These are phyloP conservation scores for Lagodon rhomboides DNA, from an alignment of 2,797 vertebrate genomes.

Conservation along the genomic window DNA sequence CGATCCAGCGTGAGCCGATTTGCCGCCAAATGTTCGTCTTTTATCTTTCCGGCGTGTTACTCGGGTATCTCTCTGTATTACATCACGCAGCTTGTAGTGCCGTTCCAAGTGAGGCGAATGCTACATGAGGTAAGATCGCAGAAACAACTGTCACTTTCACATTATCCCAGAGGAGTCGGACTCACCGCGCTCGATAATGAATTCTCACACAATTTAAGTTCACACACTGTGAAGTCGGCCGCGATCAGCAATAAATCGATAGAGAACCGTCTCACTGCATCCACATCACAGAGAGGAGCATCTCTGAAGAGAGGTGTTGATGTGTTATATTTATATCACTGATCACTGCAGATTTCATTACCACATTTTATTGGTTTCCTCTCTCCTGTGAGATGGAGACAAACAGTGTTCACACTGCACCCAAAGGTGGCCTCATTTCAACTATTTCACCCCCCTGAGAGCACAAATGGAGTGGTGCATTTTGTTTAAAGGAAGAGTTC, in stretches of 20 bases:
- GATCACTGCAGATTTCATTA: constrained; percentile 53
- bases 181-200: constrained; percentile 61
- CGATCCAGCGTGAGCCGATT: constrained; percentile 30
- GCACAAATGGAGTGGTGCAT: background rate
- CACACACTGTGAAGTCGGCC: constrained; percentile 47
- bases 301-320: constrained; percentile 36
- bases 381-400: constrained; percentile 6
- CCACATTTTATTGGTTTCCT: constrained; percentile 33
- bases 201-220: constrained; percentile 58
- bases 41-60: constrained; percentile 49
- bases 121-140: constrained; percentile 42
- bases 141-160: constrained; percentile 53
- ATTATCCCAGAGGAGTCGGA: constrained; percentile 34
- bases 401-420: constrained; percentile 6
- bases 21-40: constrained; percentile 9
- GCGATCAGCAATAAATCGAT: constrained; percentile 48
- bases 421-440: constrained; percentile 18
- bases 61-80: constrained; percentile 32
- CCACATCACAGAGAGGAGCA: constrained; percentile 31
- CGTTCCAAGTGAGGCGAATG: constrained; percentile 46
- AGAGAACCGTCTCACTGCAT: background rate
- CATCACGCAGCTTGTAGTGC: constrained; percentile 30
- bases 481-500: background rate
- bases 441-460: background rate
- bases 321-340: constrained; percentile 9